Percentiles rank a stretch among this genome's conserved stretches.
These are phyloP conservation scores for Heliconius melpomene DNA, from an alignment of 1,140 invertebrate species.

Conservation along the genomic window DNA sequence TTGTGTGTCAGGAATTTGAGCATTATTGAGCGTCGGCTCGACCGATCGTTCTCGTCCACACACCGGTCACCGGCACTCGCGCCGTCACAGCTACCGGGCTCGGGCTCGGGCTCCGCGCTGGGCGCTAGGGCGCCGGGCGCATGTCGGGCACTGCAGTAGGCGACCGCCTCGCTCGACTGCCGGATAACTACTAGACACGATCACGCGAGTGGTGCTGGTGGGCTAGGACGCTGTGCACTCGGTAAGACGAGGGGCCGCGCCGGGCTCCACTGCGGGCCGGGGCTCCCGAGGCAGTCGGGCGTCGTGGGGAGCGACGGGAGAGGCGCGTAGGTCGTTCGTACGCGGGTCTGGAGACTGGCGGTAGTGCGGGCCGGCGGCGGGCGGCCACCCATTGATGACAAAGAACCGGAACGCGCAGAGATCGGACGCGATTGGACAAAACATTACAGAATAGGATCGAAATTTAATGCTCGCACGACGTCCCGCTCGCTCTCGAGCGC, in stretches of 20 bases:
- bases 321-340: not conserved
- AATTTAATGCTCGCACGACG: conserved; percentile 62
- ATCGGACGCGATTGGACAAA: conserved; percentile 80
- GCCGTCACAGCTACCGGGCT: conserved; percentile 39
- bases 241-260: conserved; percentile 40
- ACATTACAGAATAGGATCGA: conserved; percentile 79
- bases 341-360: conserved; percentile 78
- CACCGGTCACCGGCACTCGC: conserved; percentile 48
- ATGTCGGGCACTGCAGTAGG: conserved; percentile 35
- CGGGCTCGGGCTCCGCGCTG: conserved; percentile 41
- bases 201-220: conserved; percentile 42
- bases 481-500: conserved; percentile 19
- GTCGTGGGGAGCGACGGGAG: not conserved
- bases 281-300: conserved; percentile 14
- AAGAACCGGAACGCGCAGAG: conserved; percentile 82
- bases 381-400: conserved; percentile 83
- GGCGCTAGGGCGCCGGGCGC: conserved; percentile 45
- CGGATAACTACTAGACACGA: conserved; percentile 81
- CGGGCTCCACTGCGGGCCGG: conserved; percentile 35
- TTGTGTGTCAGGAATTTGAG: conserved; percentile 91
- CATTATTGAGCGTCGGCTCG: conserved; percentile 82
- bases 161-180: conserved; percentile 64
- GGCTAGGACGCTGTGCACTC: conserved; percentile 77
- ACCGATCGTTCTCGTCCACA: conserved; percentile 49
- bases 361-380: conserved; percentile 78